Evolutionary conservation across 2,888 invertebrate species (phyloP).

Genomic region (Tiliacea citrago): DNA sequence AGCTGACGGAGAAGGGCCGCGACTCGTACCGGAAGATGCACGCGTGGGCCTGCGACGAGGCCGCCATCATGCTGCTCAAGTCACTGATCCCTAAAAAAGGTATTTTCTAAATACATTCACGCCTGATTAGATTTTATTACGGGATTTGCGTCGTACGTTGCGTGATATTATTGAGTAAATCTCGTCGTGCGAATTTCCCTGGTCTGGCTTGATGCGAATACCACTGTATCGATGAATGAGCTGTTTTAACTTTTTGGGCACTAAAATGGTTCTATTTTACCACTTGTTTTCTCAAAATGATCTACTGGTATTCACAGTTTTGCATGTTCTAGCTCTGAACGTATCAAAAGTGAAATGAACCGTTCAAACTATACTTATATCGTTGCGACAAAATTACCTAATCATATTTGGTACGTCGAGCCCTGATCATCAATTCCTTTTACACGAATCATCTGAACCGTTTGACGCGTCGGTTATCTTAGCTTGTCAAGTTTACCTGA

Average conservation of each 20-base stretch:
- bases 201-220: slow-evolving; percentile 47
- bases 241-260: not conserved
- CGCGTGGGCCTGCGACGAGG: slow-evolving; percentile 99
- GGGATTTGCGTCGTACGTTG: slow-evolving; percentile 25
- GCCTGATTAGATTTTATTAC: slow-evolving; percentile 39
- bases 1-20: slow-evolving; percentile 99
- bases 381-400: slow-evolving; percentile 47
- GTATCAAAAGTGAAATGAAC: slow-evolving; percentile 53
- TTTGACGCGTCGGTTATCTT: slow-evolving; percentile 81
- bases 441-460: slow-evolving; percentile 81
- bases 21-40: slow-evolving; percentile 99
- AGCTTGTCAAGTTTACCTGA: slow-evolving; percentile 81
- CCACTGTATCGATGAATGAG: slow-evolving; percentile 22
- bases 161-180: slow-evolving; percentile 16
- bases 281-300: not conserved
- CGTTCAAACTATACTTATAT: not conserved
- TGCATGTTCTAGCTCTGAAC: slow-evolving; percentile 34
- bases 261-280: not conserved
- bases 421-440: slow-evolving; percentile 64
- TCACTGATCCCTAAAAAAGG: slow-evolving; percentile 99
- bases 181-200: slow-evolving; percentile 18
- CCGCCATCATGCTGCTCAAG: slow-evolving; percentile 98
- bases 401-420: slow-evolving; percentile 66
- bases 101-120: slow-evolving; percentile 80
- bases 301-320: slow-evolving; percentile 53